phyloP scores from a whole-genome alignment of 2,113 vertebrate genomes.

The Ia io region DNA sequence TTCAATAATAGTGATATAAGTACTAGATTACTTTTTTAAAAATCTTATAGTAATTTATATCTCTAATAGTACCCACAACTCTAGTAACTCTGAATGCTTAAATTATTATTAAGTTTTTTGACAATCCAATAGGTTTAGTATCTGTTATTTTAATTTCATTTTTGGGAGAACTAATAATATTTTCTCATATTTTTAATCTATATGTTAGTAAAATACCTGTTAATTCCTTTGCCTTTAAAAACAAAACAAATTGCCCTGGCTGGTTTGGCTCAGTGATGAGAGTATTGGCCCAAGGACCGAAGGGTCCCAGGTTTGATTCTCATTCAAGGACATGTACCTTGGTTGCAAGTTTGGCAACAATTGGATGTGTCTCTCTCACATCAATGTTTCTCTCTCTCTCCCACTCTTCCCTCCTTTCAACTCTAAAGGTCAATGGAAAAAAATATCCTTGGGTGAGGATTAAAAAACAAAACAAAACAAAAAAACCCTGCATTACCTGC shows the following conservation, averaged over 20 bases:
- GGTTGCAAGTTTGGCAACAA: no score
- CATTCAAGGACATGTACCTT: no score
- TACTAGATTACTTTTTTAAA: neutral
- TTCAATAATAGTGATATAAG: neutral
- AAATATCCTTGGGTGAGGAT: no score
- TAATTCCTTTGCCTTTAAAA: neutral
- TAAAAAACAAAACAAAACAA: neutral
- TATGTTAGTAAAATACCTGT: neutral
- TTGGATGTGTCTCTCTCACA: no score
- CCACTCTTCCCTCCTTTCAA: no score
- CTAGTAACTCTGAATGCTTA: neutral
- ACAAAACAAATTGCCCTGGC: neutral
- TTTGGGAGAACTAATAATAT: neutral
- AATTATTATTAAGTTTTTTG: neutral
- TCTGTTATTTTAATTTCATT: neutral
- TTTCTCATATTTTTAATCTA: neutral
- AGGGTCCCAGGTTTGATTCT: no score
- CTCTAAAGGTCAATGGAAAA: no score
- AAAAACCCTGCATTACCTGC: neutral
- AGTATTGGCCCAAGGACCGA: no score
- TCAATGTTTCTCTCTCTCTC: no score
- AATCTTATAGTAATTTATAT: neutral
- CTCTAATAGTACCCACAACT: neutral
- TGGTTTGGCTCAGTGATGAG: no score
- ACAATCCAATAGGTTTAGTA: neutral